phyloP scores from a whole-genome alignment of 2,113 vertebrate genomes.

The Eidolon helvum region DNA sequence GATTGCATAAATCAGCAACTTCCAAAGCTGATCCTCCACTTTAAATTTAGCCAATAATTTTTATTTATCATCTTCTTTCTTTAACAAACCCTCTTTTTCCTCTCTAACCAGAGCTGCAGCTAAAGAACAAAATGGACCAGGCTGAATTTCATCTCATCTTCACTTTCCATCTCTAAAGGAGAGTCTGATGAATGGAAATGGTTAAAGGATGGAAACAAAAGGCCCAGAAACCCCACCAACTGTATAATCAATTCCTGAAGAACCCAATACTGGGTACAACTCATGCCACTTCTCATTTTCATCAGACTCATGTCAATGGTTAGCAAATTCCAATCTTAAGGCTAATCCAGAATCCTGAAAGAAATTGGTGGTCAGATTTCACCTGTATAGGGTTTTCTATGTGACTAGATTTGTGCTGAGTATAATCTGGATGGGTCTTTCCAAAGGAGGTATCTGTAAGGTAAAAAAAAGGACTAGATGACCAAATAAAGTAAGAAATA shows the following conservation, averaged over 20 bases:
- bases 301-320: neutral
- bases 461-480: neutral
- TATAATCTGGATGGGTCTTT: constrained; percentile 14
- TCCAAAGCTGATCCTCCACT: neutral
- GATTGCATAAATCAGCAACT: constrained; percentile 9
- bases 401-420: neutral
- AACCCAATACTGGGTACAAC: neutral
- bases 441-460: neutral
- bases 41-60: constrained; percentile 14
- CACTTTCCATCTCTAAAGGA: neutral
- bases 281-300: neutral
- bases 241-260: neutral
- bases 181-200: neutral
- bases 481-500: constrained; percentile 5
- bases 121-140: neutral
- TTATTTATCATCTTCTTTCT: constrained; percentile 22
- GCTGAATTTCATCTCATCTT: neutral
- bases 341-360: neutral
- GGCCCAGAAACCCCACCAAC: neutral
- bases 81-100: neutral
- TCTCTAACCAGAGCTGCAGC: neutral
- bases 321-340: neutral
- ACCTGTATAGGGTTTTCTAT: neutral
- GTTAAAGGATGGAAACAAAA: neutral
- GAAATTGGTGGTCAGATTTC: neutral